Evolutionary conservation across 2,888 invertebrate genomes (phyloP), one percentile per base, ranked within the genome.

Genomic region (Euproctis similis): DNA sequence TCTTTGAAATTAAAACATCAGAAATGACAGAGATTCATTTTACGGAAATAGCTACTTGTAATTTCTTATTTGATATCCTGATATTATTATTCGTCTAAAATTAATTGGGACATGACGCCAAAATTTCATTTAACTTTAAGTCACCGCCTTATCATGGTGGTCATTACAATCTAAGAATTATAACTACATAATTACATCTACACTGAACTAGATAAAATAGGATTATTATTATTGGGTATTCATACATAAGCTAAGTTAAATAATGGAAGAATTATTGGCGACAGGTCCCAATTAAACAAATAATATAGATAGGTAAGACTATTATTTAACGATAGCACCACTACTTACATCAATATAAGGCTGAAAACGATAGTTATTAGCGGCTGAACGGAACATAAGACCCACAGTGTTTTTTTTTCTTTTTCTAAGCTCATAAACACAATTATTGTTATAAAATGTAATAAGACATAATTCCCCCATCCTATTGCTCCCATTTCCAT

Each of bases 291-390:
- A 26, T 13, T 36, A 34, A 36, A 31, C 16, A 30, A 39, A 36
- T n/a, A 17, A 24, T 12, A 4, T 28, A 8, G 26, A 29, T 29
- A 4, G 14, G 4, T 14, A 33, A 31, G 19, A 30, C 34, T 35
- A n/a, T 42, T 41, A 35, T 27, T 31, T 45, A 43, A 50, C 29
- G 21, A 41, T 58, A 60, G 61, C 59, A 60, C 61, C 60, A 52
- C 54, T 56, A 55, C 46, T 48, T 46, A 50, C 34, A 34, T 36
- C 32, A 46, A 45, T 43, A 47, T 42, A 46, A 53, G 42, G 44
- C 45, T 38, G 42, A 34, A 28, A 37, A 38, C 32, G 28, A 47
- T n/a, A n/a, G n/a, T n/a, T n/a, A n/a, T n/a, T n/a, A n/a, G n/a
- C n/a, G n/a, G n/a, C n/a, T n/a, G n/a, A n/a, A n/a, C n/a, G n/a